A percentile compares a stretch with the other conserved stretches of the same genome.
phyloP scores from a whole-genome alignment of 2,888 invertebrate species.

The Sinodicranocentrus sp. region DNA sequence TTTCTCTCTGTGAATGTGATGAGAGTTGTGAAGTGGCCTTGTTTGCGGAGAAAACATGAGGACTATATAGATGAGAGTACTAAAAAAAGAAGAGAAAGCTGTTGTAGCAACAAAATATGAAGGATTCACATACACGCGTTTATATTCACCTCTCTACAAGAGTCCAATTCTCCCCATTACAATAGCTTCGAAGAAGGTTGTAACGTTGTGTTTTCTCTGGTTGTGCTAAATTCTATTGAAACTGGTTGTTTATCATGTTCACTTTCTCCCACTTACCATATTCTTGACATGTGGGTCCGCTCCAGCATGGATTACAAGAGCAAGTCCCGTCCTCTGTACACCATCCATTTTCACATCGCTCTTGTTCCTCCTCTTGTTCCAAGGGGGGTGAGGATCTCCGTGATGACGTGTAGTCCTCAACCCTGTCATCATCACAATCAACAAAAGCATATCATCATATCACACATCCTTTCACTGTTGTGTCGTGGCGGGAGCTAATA shows the following conservation, averaged over 20 bases:
- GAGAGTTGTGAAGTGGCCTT: conserved; percentile 23
- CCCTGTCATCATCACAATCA: conserved; percentile 60
- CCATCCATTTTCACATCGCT: conserved; percentile 72
- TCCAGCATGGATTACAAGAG: conserved; percentile 76
- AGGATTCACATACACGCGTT: too few relatives aligned
- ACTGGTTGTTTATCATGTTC: conserved; percentile 59
- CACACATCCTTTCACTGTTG: too few relatives aligned
- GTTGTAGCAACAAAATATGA: conserved; percentile 21
- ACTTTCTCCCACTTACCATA: conserved; percentile 72
- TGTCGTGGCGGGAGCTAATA: too few relatives aligned
- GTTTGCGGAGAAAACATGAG: conserved; percentile 43
- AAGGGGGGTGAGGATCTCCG: conserved; percentile 52
- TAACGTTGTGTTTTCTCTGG: too few relatives aligned
- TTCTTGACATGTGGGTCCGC: conserved; percentile 75
- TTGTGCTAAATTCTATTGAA: conserved; percentile 54
- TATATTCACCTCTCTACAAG: too few relatives aligned
- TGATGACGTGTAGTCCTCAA: conserved; percentile 56
- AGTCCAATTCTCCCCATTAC: too few relatives aligned
- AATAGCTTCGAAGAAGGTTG: too few relatives aligned
- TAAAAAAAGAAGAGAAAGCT: conserved; percentile 23
- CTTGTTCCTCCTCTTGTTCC: conserved; percentile 36
- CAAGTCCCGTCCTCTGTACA: conserved; percentile 74
- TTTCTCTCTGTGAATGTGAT: neutral
- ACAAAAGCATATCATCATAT: conserved; percentile 21
- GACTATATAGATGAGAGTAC: neutral